Percentiles rank a stretch among this genome's conserved stretches.
Evolutionary conservation across 2,797 vertebrate species (phyloP).

Genomic region (Pangasius djambal): DNA sequence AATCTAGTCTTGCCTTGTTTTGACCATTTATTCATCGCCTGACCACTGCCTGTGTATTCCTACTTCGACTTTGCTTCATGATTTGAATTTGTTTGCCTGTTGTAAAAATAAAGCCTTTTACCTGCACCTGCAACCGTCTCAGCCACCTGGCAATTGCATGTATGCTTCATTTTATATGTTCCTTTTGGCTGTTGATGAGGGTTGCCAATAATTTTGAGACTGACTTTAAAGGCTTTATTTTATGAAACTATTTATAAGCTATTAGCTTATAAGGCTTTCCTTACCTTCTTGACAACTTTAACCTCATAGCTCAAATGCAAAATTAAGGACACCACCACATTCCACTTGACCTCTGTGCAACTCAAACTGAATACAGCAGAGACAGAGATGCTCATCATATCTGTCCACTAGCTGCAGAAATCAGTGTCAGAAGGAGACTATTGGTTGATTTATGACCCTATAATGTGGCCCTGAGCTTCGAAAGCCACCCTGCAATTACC

Average conservation of each 20-base stretch:
- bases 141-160: too few relatives aligned
- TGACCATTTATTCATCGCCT: not conserved
- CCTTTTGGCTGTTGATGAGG: not conserved
- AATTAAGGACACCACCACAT: not conserved
- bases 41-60: not conserved
- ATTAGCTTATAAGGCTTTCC: not conserved
- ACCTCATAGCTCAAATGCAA: not conserved
- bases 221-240: not conserved
- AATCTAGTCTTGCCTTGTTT: not conserved
- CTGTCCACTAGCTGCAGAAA: constrained; percentile 31
- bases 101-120: not conserved
- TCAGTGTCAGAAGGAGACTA: constrained; percentile 42
- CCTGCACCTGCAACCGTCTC: not conserved
- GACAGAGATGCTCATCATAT: constrained; percentile 3
- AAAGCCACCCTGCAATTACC: constrained; percentile 52
- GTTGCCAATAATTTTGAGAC: not conserved
- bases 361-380: not conserved
- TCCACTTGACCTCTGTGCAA: not conserved
- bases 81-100: not conserved
- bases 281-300: not conserved
- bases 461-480: constrained; percentile 42
- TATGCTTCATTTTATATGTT: not conserved
- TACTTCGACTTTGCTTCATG: not conserved
- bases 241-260: not conserved
- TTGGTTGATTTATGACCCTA: constrained; percentile 60